Conservation (phyloP, 2,113 vertebrate genomes). For the Pedionomus torquatus region DNA sequence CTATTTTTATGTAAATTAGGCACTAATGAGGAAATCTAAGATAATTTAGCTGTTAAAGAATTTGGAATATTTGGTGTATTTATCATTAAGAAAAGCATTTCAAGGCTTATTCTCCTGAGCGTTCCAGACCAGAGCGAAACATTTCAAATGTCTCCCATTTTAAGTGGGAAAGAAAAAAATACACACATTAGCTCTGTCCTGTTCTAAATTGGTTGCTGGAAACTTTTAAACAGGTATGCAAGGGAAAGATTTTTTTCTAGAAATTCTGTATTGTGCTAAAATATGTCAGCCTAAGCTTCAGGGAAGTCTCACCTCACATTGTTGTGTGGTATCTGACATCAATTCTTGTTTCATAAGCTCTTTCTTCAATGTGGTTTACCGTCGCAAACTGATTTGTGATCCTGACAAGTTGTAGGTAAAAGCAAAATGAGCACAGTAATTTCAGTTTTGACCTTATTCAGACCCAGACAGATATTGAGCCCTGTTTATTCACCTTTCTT, state of each 20-base stretch:
- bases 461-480: accelerated
- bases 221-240: background rate
- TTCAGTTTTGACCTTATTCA: background rate
- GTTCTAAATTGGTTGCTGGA: background rate
- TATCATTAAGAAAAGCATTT: background rate
- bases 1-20: background rate
- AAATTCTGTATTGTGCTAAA: background rate
- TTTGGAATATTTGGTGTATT: background rate
- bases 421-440: background rate
- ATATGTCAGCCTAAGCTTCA: background rate
- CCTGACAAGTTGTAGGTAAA: background rate
- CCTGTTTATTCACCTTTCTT: background rate
- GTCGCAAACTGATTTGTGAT: background rate
- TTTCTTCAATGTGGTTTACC: background rate
- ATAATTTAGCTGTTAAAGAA: background rate
- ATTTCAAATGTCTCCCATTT: background rate
- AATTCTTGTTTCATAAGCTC: background rate
- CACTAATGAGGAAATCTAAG: background rate
- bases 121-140: background rate
- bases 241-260: background rate
- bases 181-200: background rate
- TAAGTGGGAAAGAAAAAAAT: background rate
- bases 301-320: background rate
- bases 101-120: background rate
- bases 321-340: background rate